Base-by-base conservation (phyloP, 2,797 vertebrate species). In the Takifugu ocellatus region DNA sequence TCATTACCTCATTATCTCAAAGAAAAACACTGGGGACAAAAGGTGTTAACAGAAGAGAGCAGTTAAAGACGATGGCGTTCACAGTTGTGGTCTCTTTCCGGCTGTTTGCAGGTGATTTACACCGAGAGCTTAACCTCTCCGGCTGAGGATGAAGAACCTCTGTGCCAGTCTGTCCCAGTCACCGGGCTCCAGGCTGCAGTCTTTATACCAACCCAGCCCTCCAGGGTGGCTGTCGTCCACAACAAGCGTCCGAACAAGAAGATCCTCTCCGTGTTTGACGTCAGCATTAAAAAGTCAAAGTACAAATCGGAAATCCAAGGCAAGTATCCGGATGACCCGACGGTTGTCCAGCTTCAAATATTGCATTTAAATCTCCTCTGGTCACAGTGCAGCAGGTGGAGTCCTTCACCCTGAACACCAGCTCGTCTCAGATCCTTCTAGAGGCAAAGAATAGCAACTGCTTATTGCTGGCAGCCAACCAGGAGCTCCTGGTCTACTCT, bases 121-220 rank as follows among this genome's bases (percentile, higher is more conserved):
- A 84, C 70, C 0, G 70, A 82, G 69, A 87, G 76, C 61, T 67
- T 91, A 73, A 83, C 73, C 51, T 75, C 75, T 11, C 76, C 74
- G 2, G 70, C 57, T 11, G 87, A 91, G 59, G 87, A 87, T 1
- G 79, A 90, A 63, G 77, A 80, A 54, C 61, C 75, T 33, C 39
- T 83, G 61, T 78, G 69, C 48, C 80, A 75, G 56, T 70, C 75
- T 61, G 54, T 94, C 57, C 79, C 88, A 1, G 25, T 85, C 49
- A 0, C 6, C 0, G 56, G 81, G 24, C 87, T 83, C 63, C 74
- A 56, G 52, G 84, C 82, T 9, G 91, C 79, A 31, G 90, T 86
- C 69, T 94, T 92, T 79, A 74, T 89, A 56, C 86, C 92, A 0
- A 70, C 81, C 21, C 81, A 89, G 60, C 79, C 86, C 25, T 81